Percentiles rank a stretch among this genome's conserved stretches.
These are phyloP conservation scores for Erythrocercus mccallii DNA, from an alignment of 2,113 vertebrate species.

Conservation along the genomic window DNA sequence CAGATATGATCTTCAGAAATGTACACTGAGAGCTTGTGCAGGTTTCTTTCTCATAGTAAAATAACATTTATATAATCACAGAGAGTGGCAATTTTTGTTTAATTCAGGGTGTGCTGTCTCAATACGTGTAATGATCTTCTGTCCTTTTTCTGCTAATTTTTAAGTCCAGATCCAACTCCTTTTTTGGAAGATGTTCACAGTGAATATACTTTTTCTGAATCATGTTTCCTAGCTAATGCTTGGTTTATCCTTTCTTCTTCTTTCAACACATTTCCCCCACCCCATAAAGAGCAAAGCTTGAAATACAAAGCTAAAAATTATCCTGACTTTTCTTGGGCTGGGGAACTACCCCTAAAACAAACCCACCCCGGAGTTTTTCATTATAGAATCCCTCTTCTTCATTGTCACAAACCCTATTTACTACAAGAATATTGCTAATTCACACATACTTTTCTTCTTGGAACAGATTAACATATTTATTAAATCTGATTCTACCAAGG, in stretches of 20 bases:
- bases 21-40: not conserved
- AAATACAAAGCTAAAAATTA: not conserved
- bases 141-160: not conserved
- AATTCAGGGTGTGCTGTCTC: not conserved
- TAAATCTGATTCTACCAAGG: slow-evolving; percentile 12
- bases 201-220: not conserved
- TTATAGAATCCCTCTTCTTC: not conserved
- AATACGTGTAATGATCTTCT: not conserved
- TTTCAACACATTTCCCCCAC: not conserved
- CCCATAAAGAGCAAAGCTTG: not conserved
- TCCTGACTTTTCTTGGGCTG: not conserved
- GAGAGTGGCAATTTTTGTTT: not conserved
- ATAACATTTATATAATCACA: not conserved
- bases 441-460: not conserved
- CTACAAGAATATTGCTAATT: slow-evolving; percentile 5
- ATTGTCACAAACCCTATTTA: not conserved
- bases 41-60: not conserved
- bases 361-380: not conserved
- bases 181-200: not conserved
- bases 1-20: not conserved
- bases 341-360: not conserved
- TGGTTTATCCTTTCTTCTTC: not conserved
- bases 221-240: not conserved
- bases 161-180: not conserved
- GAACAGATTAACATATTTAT: slow-evolving; percentile 59